Conservation (phyloP, 1,140 invertebrate genomes). For the Rhopalosiphum maidis region DNA sequence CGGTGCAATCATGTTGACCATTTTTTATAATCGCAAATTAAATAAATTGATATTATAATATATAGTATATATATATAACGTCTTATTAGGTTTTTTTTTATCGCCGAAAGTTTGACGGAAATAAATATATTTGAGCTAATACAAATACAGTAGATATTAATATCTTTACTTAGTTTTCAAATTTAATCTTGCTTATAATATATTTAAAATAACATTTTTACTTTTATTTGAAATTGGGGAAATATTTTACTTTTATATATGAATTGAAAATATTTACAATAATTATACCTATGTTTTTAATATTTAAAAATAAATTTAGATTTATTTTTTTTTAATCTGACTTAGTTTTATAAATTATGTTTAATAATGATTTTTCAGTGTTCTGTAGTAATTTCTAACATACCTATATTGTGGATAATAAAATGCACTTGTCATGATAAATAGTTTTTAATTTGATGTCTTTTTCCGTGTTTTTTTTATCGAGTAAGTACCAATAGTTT, state of each 20-base stretch:
- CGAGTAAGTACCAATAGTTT: too few relatives aligned
- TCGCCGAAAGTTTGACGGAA: background rate
- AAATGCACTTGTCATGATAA: background rate
- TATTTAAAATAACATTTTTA: too few relatives aligned
- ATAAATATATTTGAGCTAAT: background rate
- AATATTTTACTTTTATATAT: too few relatives aligned
- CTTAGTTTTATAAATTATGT: too few relatives aligned
- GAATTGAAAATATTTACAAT: too few relatives aligned
- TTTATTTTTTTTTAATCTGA: too few relatives aligned
- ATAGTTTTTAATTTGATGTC: background rate
- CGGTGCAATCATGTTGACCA: background rate
- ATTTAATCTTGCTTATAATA: too few relatives aligned
- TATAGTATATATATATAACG: background rate
- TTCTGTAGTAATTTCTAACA: background rate
- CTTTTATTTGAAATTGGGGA: background rate
- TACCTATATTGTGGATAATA: background rate
- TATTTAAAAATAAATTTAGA: too few relatives aligned
- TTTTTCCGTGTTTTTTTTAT: background rate
- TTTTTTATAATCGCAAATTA: background rate
- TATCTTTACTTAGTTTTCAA: too few relatives aligned
- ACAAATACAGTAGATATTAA: background rate
- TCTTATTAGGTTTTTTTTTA: background rate
- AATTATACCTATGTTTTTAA: too few relatives aligned
- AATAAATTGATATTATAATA: background rate
- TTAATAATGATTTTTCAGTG: background rate